These are phyloP conservation scores for human (Homo sapiens) DNA, from an alignment of 2,113 vertebrate species.

Conservation along the genomic window GRCh38 chr12:62146501-62147000, in stretches of 20 bases:
- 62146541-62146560: not conserved
- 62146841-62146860: not conserved
- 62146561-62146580: not conserved
- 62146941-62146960: not conserved
- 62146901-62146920: not conserved
- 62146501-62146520: not conserved
- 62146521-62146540: not conserved
- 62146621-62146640: not conserved
- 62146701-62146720: not conserved
- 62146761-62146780: not conserved
- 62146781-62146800: not conserved
- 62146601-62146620: not conserved
- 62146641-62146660: not conserved
- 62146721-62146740: not conserved
- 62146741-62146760: not conserved
- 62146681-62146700: not conserved
- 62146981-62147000: too few species aligned
- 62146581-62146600: not conserved
- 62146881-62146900: not conserved
- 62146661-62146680: not conserved
- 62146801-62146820: not conserved
- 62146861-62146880: not conserved
- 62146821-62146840: conserved; percentile 3
- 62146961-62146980: too few species aligned
- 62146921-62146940: not conserved